A percentile compares a stretch with the other conserved stretches of the same genome.
These are phyloP conservation scores for Chloroclystis v-ata DNA, from an alignment of 2,888 invertebrate genomes.

Conservation along the genomic window DNA sequence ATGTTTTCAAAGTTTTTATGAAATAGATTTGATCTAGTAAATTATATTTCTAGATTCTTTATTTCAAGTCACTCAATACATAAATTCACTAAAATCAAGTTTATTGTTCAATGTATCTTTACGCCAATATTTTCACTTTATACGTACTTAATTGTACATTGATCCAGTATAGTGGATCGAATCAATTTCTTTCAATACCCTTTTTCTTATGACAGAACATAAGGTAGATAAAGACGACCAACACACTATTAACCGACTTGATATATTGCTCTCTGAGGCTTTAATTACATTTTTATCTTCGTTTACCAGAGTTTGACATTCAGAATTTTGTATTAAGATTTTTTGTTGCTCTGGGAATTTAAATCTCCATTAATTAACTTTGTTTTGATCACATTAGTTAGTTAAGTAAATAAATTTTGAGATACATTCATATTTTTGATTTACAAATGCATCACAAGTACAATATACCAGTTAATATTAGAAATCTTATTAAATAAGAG, in stretches of 20 bases:
- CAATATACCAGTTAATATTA: too few species aligned
- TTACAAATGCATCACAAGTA: too few species aligned
- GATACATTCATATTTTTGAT: too few species aligned
- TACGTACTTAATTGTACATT: slow-evolving; percentile 29
- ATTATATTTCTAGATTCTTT: too few species aligned
- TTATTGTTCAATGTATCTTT: too few species aligned
- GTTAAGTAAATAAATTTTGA: background rate
- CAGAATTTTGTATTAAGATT: slow-evolving; percentile 10
- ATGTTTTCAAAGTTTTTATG: too few species aligned
- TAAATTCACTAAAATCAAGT: too few species aligned
- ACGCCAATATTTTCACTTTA: too few species aligned
- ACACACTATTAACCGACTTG: slow-evolving; percentile 29
- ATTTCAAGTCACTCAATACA: too few species aligned
- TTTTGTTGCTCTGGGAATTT: slow-evolving; percentile 7
- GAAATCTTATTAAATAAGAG: too few species aligned
- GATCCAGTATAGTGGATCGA: slow-evolving; percentile 42
- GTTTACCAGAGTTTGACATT: slow-evolving; percentile 18
- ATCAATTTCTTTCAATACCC: slow-evolving; percentile 55
- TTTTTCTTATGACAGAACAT: slow-evolving; percentile 45
- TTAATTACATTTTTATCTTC: slow-evolving; percentile 18
- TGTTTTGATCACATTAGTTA: background rate
- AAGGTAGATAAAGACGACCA: slow-evolving; percentile 40
- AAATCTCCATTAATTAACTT: slow-evolving; percentile 7
- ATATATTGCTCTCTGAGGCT: slow-evolving; percentile 22
- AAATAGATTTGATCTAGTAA: too few species aligned